Evolutionary conservation across 2,113 vertebrate genomes (phyloP).

Genomic region (Myiagra hebetior): DNA sequence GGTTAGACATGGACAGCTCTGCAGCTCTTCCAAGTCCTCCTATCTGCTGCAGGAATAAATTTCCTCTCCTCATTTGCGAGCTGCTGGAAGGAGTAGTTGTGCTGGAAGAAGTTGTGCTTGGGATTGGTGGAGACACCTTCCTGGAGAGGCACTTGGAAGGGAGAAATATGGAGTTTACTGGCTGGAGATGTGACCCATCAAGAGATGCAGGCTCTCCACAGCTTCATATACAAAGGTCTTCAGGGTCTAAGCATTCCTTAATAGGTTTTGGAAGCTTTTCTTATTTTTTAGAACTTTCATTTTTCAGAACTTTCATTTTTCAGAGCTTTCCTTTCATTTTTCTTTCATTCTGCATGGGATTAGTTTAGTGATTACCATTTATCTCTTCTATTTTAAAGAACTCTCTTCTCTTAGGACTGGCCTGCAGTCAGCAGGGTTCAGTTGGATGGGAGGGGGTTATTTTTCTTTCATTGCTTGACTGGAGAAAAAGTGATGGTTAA

Average conservation of each 20-base stretch:
- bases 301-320: neutral
- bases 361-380: neutral
- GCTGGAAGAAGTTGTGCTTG: neutral
- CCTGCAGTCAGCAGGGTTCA: neutral
- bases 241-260: neutral
- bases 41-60: neutral
- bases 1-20: fast-evolving
- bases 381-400: neutral
- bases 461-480: neutral
- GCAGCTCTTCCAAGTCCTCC: neutral
- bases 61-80: neutral
- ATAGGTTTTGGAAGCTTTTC: neutral
- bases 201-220: neutral
- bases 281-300: neutral
- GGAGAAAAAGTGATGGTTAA: neutral
- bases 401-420: neutral
- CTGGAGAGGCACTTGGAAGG: neutral
- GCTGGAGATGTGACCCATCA: neutral
- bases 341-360: neutral
- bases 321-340: neutral
- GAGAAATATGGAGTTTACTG: neutral
- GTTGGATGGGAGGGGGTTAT: neutral
- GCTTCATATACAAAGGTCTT: neutral
- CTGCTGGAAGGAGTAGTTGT: neutral
- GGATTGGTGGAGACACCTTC: neutral